Evolutionary conservation across 2,888 invertebrate species (phyloP).

Genomic region (Agrochola lychnidis): DNA sequence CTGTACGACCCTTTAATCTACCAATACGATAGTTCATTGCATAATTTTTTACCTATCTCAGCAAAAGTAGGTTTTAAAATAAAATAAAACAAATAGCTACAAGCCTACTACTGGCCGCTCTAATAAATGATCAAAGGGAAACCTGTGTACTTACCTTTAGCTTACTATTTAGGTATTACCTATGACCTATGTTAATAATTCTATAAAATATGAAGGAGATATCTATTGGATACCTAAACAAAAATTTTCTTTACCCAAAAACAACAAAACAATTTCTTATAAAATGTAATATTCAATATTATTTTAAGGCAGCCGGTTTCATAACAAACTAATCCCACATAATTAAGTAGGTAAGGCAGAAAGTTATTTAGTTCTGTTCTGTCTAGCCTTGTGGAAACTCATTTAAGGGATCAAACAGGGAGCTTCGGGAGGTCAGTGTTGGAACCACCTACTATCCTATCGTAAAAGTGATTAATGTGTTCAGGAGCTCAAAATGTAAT

Average conservation of each 20-base stretch:
- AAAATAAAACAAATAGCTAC: neutral
- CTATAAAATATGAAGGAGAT: neutral
- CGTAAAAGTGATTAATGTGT: constrained; percentile 59
- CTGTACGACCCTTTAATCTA: too few species aligned
- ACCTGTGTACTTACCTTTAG: neutral
- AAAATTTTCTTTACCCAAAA: neutral
- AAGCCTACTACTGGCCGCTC: neutral
- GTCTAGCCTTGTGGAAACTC: constrained; percentile 53
- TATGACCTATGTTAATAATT: too few species aligned
- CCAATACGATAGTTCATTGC: too few species aligned
- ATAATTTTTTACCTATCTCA: too few species aligned
- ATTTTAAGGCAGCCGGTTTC: constrained; percentile 25
- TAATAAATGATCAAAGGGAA: neutral
- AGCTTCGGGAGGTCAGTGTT: constrained; percentile 42
- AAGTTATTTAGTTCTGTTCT: constrained; percentile 42
- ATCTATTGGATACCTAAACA: neutral
- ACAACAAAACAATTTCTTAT: neutral
- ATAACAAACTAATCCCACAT: constrained; percentile 49
- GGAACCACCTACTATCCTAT: constrained; percentile 30
- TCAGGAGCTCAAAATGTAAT: constrained; percentile 48
- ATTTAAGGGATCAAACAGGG: constrained; percentile 58
- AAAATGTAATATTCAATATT: constrained; percentile 43
- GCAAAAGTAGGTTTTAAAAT: too few species aligned
- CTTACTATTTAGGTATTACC: neutral
- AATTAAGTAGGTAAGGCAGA: constrained; percentile 43